These are phyloP conservation scores for Nephrotoma flavescens DNA, from an alignment of 2,888 invertebrate genomes.

Conservation along the genomic window DNA sequence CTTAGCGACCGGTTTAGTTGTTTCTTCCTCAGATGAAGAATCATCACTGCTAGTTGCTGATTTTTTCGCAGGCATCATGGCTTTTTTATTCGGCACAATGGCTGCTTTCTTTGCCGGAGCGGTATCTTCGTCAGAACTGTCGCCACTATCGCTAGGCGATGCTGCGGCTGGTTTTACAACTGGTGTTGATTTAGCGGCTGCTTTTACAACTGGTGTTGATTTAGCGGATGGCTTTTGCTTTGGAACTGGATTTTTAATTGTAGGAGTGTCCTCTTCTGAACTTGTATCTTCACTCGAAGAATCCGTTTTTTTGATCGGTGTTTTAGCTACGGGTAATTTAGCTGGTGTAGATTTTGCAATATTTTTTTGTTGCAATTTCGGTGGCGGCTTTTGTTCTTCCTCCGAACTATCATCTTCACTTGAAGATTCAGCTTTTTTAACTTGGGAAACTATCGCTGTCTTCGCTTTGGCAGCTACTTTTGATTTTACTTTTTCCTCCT, in stretches of 20 bases:
- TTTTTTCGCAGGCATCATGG: slow-evolving; percentile 13
- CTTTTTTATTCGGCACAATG: slow-evolving; percentile 13
- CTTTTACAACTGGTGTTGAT: slow-evolving; percentile 12
- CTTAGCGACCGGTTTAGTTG: slow-evolving; percentile 19
- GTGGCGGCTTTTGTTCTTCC: slow-evolving; percentile 12
- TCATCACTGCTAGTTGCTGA: slow-evolving; percentile 12
- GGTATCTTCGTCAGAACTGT: slow-evolving; percentile 12
- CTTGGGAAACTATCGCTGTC: slow-evolving; percentile 12
- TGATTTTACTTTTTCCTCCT: slow-evolving; percentile 22
- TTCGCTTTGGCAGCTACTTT: slow-evolving; percentile 12
- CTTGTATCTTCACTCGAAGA: slow-evolving; percentile 27
- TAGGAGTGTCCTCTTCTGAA: slow-evolving; percentile 17
- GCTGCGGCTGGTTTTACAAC: slow-evolving; percentile 13
- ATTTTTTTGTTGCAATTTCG: slow-evolving; percentile 13
- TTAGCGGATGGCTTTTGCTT: slow-evolving; percentile 8
- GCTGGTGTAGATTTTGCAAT: slow-evolving; percentile 7
- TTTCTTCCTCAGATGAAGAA: background rate
- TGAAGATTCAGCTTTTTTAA: slow-evolving; percentile 21
- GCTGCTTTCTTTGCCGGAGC: slow-evolving; percentile 16
- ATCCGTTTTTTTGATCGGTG: slow-evolving; percentile 25
- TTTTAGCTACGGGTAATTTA: slow-evolving; percentile 19
- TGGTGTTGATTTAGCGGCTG: slow-evolving; percentile 11
- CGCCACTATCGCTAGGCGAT: slow-evolving; percentile 20
- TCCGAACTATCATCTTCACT: slow-evolving; percentile 22
- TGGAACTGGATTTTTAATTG: slow-evolving; percentile 11